Evolutionary conservation across 2,888 invertebrate species (phyloP).

Genomic region (Alitta virens): DNA sequence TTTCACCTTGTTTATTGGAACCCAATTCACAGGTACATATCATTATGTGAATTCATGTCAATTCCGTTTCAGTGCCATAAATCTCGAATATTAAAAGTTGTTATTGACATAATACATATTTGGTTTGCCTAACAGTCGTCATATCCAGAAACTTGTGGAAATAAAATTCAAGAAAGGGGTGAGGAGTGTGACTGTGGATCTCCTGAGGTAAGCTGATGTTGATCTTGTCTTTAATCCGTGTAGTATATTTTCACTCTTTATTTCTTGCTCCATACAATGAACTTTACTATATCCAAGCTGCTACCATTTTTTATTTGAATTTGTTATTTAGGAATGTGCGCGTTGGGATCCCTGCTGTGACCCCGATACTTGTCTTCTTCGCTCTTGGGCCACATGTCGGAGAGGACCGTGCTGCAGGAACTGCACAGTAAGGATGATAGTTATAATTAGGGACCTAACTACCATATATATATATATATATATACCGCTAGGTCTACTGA

Average conservation of each 20-base stretch:
- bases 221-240: neutral
- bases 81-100: too few species aligned
- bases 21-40: too few species aligned
- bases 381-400: slow-evolving; percentile 91
- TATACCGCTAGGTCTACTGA: too few species aligned
- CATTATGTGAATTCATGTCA: too few species aligned
- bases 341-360: slow-evolving; percentile 92
- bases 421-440: slow-evolving; percentile 76
- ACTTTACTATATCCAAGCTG: neutral
- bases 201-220: neutral
- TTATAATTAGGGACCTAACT: too few species aligned
- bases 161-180: slow-evolving; percentile 86
- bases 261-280: neutral
- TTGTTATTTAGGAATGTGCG: slow-evolving; percentile 68
- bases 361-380: slow-evolving; percentile 92
- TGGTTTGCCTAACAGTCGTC: slow-evolving; percentile 58
- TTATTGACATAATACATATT: too few species aligned
- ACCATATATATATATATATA: too few species aligned
- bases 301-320: too few species aligned
- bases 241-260: too few species aligned
- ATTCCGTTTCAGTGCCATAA: too few species aligned
- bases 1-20: slow-evolving; percentile 80
- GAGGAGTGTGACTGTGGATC: slow-evolving; percentile 90
- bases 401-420: slow-evolving; percentile 86
- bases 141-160: slow-evolving; percentile 78